These are phyloP conservation scores for Nothobranchius furzeri DNA, from an alignment of 2,113 vertebrate species.

Conservation along the genomic window DNA sequence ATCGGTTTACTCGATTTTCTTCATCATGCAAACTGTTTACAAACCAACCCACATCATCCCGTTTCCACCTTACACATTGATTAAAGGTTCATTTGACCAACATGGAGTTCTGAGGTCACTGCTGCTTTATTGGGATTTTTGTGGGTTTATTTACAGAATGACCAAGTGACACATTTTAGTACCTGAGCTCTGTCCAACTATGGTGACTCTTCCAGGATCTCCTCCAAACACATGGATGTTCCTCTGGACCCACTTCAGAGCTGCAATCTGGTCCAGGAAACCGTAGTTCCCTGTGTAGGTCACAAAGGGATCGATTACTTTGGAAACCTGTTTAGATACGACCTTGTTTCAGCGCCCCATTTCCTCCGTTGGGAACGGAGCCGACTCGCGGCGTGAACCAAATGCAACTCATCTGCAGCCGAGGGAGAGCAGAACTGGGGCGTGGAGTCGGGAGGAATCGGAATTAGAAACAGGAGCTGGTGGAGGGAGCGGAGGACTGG, in stretches of 20 bases:
- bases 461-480: conserved; percentile 21
- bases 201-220: conserved; percentile 78
- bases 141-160: neutral
- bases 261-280: conserved; percentile 83
- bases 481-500: conserved; percentile 8
- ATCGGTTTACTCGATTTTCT: too few species aligned
- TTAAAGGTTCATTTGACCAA: too few species aligned
- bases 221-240: conserved; percentile 83
- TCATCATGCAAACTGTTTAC: too few species aligned
- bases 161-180: neutral
- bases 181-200: conserved; percentile 83
- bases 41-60: too few species aligned
- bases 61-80: too few species aligned
- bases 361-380: conserved; percentile 40
- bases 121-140: neutral
- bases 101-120: too few species aligned
- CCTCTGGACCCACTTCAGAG: conserved; percentile 80
- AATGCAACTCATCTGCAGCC: conserved; percentile 32
- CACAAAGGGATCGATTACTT: conserved; percentile 9
- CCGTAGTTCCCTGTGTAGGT: conserved; percentile 79
- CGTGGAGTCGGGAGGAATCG: conserved; percentile 1
- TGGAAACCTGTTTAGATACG: conserved; percentile 15
- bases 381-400: conserved; percentile 18
- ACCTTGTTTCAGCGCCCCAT: conserved; percentile 36
- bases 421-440: conserved; percentile 41